Percentiles rank a stretch among this genome's conserved stretches.
phyloP scores from a whole-genome alignment of 2,888 invertebrate species.

The Xestia xanthographa region DNA sequence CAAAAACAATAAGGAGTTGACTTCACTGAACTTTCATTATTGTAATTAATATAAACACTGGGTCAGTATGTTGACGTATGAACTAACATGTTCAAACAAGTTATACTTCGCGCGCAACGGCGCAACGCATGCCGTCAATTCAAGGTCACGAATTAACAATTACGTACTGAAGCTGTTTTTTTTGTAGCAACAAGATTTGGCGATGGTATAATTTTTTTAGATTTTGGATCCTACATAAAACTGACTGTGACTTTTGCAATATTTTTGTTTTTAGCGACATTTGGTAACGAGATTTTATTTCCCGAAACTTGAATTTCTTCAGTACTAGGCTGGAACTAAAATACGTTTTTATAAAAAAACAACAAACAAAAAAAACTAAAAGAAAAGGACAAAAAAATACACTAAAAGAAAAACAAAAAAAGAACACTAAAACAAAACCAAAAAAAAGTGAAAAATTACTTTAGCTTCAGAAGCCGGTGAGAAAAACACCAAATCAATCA shows the following conservation, averaged over 20 bases:
- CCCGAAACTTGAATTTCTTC: not conserved
- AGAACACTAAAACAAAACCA: too few relatives aligned
- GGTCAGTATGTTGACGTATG: conserved; percentile 16
- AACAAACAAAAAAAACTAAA: too few relatives aligned
- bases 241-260: not conserved
- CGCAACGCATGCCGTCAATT: conserved; percentile 83
- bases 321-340: not conserved
- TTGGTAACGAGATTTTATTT: not conserved
- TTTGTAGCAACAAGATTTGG: not conserved
- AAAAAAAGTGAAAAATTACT: too few relatives aligned
- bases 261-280: not conserved
- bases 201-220: not conserved
- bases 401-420: too few relatives aligned
- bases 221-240: not conserved
- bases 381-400: too few relatives aligned
- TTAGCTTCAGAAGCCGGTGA: too few relatives aligned
- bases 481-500: too few relatives aligned
- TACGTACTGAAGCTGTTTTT: conserved; percentile 24
- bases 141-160: conserved; percentile 47
- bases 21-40: conserved; percentile 3
- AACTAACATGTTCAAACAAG: conserved; percentile 60
- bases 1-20: not conserved
- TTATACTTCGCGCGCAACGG: conserved; percentile 77
- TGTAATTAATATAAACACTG: conserved; percentile 27
- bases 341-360: not conserved